Base-by-base conservation (phyloP, 1,140 invertebrate species). In the Meteorus sp. region DNA sequence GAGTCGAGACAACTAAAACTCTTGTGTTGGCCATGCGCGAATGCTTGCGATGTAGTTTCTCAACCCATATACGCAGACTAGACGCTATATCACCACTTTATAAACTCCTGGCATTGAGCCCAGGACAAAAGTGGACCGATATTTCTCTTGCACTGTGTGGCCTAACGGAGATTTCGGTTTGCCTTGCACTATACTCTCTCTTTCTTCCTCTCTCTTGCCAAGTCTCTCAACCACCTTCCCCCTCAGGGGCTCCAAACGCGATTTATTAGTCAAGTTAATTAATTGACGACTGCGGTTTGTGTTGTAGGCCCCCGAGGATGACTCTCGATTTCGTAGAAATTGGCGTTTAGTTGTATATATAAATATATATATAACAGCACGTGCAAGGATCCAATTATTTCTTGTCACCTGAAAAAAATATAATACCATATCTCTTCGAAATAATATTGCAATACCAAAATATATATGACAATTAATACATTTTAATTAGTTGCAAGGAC, bases 261-360 rank as follows among this genome's bases (percentile, higher is more conserved):
- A 74, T 73, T 74, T 74, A 74, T 74, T 72, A 69, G 62, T 63
- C 51, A 64, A 75, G 65, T 69, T 74, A 72, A 76, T 76, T 75
- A 74, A 75, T 72, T 73, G 72, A 70, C 69, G 58, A 61, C 51
- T 57, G 17, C n/a, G n/a, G n/a, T n/a, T n/a, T n/a, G n/a, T n/a
- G 9, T 37, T 59, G 35, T 55, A 19, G 37, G 41, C 52, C 20
- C 45, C 48, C 20, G 55, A 52, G 35, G 51, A 33, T 59, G 45
- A 37, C 31, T 19, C 25, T 29, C 43, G 35, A 43, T 50, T 72
- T 72, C 67, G 61, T 48, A 60, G 64, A 74, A 72, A 70, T 72
- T 61, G 61, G 19, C 41, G 29, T 50, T 48, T 22, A 52, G 45
- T 50, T 56, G 25, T 35, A 35, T 13, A 13, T 11, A 15, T 19